Evolutionary conservation across 2,888 invertebrate genomes (phyloP), one percentile per base, ranked within the genome.

Genomic region (Ferrisia virgata): DNA sequence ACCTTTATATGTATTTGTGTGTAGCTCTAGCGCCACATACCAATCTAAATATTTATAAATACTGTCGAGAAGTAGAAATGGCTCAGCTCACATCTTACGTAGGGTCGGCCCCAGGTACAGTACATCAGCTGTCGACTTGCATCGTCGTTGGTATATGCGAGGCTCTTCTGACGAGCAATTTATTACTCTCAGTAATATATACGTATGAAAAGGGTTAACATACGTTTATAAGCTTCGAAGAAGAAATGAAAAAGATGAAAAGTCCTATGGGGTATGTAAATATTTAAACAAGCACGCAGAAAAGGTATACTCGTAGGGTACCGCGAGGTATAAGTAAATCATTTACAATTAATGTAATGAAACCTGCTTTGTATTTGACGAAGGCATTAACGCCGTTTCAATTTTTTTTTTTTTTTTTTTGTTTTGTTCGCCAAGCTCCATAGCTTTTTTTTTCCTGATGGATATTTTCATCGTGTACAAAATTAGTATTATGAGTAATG

Each of bases 191-290:
- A 36, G n/a, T n/a, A n/a, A n/a, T n/a, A n/a, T 8, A 6, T 36
- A 36, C 36, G 5, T 22, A 53, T 22, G 22, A 53, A 53, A 53
- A 53, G 53, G 53, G 53, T 53, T 53, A 22, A 22, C n/a, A n/a
- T n/a, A n/a, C n/a, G n/a, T n/a, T n/a, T n/a, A 13, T 40, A 13
- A 53, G n/a, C n/a, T 58, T 58, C 9, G 64, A 2, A 28, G 31
- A 64, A 64, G 28, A 64, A 64, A 64, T 25, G 64, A 28, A 64
- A 64, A 64, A 64, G 64, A 64, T 64, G 64, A 64, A 64, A 64
- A 64, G 64, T 64, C 64, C 64, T 64, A 28, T 64, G 64, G 64
- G 64, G 28, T 64, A 64, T 64, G 64, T 64, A 64, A 64, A 64
- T 64, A 64, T 64, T 64, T 64, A 64, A 64, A 64, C 18, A 28